Base-by-base conservation (phyloP, 2,113 vertebrate species). In the Alouatta palliata region DNA sequence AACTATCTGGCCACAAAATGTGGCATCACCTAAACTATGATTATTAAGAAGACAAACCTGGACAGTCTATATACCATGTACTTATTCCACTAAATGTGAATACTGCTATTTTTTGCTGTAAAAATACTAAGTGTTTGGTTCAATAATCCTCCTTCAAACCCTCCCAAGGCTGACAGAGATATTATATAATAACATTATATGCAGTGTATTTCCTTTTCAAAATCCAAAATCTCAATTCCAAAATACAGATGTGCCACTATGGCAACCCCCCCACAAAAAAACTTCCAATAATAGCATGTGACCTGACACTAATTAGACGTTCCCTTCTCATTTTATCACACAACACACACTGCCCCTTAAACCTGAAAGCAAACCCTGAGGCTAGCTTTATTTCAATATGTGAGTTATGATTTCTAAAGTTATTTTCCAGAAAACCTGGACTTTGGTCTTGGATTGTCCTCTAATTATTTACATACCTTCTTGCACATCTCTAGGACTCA, bases 101-200 rank as follows among this genome's bases (percentile, higher is more conserved):
- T 43, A 58, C 1, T 9, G 5, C 58, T 61, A 30, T 17, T 68
- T 75, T 75, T 47, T 73, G 40, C 21, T 68, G 4, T 79, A 91
- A 54, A 93, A 93, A 90, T 32, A 73, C n/a, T 23, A 64, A 87
- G 40, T 13, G 35, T 52, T 84, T 91, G 82, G 88, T 79, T 96
- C 61, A 80, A 13, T 0, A 80, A 35, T 73, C 47, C 58, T 93
- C 76, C 35, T 82, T 80, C 81, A 64, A 16, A 54, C 2, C 13
- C 43, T 45, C 43, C 19, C 1, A 1, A 21, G 20, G 54, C 35
- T 35, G 32, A 77, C n/a, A 37, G 2, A 71, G 32, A 90, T 21
- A 23, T n/a, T 73, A 64, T 27, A 64, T 30, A 32, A n/a, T 47
- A 71, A 40, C 30, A 54, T 30, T 76, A 23, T 32, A 71, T 20